Conservation (phyloP, 23 tunicate genomes). For the Styela clava region DNA sequence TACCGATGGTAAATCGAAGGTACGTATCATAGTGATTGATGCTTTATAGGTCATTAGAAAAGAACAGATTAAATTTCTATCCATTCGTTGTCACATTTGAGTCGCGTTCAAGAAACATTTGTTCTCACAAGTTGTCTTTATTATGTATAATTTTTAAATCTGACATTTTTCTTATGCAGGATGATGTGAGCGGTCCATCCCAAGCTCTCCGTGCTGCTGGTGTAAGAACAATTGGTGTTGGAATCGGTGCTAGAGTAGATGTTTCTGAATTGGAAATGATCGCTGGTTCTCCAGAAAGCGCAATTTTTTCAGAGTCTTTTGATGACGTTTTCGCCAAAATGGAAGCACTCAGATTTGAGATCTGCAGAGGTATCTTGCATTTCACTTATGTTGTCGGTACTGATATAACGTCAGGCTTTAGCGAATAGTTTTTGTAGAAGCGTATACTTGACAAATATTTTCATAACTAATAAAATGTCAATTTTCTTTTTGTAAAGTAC, state of each 20-base stretch:
- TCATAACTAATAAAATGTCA: no score
- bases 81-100: background rate
- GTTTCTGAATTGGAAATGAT: conserved; percentile 37
- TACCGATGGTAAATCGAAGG: conserved; percentile 82
- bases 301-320: conserved; percentile 55
- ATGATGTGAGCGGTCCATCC: conserved; percentile 55
- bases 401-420: no score
- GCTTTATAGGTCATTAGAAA: background rate
- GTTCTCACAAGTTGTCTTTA: no score
- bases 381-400: no score
- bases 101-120: no score
- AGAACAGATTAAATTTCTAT: background rate
- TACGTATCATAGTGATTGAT: background rate
- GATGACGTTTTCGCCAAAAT: conserved; percentile 29
- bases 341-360: conserved; percentile 29
- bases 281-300: conserved; percentile 42
- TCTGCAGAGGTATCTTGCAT: conserved; percentile 55
- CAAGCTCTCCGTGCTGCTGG: conserved; percentile 56
- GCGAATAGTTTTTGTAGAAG: no score
- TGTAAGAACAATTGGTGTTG: conserved; percentile 72
- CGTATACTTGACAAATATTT: no score
- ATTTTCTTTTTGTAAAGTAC: no score
- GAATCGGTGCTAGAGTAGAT: conserved; percentile 55
- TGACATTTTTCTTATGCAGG: conserved; percentile 38
- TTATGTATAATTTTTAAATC: no score